These are phyloP conservation scores for Miniopterus natalensis DNA, from an alignment of 2,113 vertebrate genomes.

Conservation along the genomic window DNA sequence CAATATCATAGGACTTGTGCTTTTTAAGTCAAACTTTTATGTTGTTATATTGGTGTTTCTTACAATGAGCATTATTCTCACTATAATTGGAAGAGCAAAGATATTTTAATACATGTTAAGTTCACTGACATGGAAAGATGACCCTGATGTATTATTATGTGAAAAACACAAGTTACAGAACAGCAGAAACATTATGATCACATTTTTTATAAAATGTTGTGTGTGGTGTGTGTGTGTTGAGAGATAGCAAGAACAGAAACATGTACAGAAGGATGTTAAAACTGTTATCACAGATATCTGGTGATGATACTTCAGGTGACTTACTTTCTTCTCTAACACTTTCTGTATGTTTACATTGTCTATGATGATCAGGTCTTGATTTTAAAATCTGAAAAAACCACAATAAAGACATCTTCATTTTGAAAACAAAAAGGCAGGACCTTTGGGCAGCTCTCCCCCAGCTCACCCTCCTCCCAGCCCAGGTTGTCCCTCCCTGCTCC, in stretches of 20 bases:
- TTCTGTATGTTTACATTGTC: background rate
- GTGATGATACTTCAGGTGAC: background rate
- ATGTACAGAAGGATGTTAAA: background rate
- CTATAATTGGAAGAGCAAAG: background rate
- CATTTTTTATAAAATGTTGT: background rate
- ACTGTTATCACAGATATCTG: background rate
- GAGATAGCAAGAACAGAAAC: background rate
- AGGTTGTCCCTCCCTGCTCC: background rate
- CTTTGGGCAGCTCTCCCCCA: background rate
- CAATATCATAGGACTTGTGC: background rate
- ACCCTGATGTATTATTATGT: background rate
- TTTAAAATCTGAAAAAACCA: background rate
- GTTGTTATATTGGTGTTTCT: background rate
- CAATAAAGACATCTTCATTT: background rate
- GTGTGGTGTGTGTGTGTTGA: accelerated
- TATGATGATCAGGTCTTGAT: background rate
- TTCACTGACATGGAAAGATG: constrained; percentile 3
- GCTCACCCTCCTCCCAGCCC: background rate
- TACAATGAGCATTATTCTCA: background rate
- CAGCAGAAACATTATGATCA: background rate
- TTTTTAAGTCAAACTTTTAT: background rate
- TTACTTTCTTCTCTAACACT: background rate
- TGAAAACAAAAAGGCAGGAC: background rate
- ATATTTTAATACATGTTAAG: background rate
- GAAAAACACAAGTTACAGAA: background rate